Conservation (phyloP, 2,113 vertebrate species). For the Myiopsitta monachus region DNA sequence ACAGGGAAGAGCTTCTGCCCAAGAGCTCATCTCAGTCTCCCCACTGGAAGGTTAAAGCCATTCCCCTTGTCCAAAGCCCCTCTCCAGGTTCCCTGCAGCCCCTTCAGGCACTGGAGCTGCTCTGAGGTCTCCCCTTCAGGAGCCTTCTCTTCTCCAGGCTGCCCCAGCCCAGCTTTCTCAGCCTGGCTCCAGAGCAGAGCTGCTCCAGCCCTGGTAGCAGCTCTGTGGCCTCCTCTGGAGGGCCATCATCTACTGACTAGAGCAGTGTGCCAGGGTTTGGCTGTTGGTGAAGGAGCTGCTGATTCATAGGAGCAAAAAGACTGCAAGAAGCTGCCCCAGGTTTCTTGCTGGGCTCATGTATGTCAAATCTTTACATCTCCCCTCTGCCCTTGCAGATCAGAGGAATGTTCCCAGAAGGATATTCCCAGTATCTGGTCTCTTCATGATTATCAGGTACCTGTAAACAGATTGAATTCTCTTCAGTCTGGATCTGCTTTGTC, state of each 20-base stretch:
- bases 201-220: neutral
- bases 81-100: too few relatives aligned
- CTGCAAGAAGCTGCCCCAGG: too few relatives aligned
- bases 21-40: too few relatives aligned
- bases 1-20: too few relatives aligned
- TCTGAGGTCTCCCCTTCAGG: too few relatives aligned
- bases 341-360: neutral
- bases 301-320: neutral
- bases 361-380: neutral
- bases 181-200: neutral
- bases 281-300: neutral
- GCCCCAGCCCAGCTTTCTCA: neutral
- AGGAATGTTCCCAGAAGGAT: neutral
- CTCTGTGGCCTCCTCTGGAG: neutral
- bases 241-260: neutral
- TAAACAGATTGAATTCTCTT: neutral
- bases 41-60: too few relatives aligned
- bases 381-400: neutral
- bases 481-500: neutral
- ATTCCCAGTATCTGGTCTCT: rapidly evolving
- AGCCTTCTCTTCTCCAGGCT: neutral
- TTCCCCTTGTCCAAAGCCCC: too few relatives aligned
- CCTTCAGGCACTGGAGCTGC: too few relatives aligned
- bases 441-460: neutral
- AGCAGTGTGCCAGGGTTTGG: neutral